Percentiles rank a stretch among this genome's conserved stretches.
Conservation (phyloP, 1,140 invertebrate species). For the Drosophila lowei region DNA sequence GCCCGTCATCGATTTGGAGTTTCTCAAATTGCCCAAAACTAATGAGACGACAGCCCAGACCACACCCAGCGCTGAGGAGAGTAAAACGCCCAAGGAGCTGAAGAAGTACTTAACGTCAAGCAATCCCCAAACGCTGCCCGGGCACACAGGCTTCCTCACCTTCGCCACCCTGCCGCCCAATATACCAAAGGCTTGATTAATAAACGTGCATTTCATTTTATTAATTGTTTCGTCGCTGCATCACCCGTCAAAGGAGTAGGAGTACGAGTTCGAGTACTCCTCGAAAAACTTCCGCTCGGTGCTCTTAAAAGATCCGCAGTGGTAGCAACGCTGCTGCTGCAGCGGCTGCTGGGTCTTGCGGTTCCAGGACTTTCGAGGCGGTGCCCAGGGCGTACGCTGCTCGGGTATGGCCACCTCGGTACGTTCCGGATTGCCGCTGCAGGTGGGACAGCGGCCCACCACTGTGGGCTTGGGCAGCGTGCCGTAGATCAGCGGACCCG, state of each 20-base stretch:
- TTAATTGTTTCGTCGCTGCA: slow-evolving; percentile 22
- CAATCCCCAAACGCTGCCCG: slow-evolving; percentile 88
- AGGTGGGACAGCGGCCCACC: slow-evolving; percentile 69
- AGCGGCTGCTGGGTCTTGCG: slow-evolving; percentile 46
- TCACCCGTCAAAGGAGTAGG: slow-evolving; percentile 59
- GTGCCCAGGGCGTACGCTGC: slow-evolving; percentile 83
- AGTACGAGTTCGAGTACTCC: slow-evolving; percentile 54
- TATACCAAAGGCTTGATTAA: slow-evolving; percentile 69
- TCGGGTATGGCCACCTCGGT: slow-evolving; percentile 80
- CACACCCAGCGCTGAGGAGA: slow-evolving; percentile 39
- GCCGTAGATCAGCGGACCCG: slow-evolving; percentile 57
- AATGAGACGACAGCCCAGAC: slow-evolving; percentile 1
- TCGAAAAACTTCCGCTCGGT: slow-evolving; percentile 55
- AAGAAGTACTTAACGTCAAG: slow-evolving; percentile 87
- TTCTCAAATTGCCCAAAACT: slow-evolving; percentile 85
- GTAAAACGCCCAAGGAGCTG: slow-evolving; percentile 82
- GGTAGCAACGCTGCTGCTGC: slow-evolving; percentile 58
- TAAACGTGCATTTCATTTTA: slow-evolving; percentile 44
- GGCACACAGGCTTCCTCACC: slow-evolving; percentile 97
- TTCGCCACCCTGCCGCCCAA: slow-evolving; percentile 92
- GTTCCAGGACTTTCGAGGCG: slow-evolving; percentile 71
- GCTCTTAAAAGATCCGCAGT: slow-evolving; percentile 57
- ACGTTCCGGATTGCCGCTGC: slow-evolving; percentile 73
- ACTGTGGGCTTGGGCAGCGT: slow-evolving; percentile 56
- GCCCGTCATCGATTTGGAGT: slow-evolving; percentile 88